phyloP scores from a whole-genome alignment of 2,888 invertebrate genomes.

The Nemurella pictetii region DNA sequence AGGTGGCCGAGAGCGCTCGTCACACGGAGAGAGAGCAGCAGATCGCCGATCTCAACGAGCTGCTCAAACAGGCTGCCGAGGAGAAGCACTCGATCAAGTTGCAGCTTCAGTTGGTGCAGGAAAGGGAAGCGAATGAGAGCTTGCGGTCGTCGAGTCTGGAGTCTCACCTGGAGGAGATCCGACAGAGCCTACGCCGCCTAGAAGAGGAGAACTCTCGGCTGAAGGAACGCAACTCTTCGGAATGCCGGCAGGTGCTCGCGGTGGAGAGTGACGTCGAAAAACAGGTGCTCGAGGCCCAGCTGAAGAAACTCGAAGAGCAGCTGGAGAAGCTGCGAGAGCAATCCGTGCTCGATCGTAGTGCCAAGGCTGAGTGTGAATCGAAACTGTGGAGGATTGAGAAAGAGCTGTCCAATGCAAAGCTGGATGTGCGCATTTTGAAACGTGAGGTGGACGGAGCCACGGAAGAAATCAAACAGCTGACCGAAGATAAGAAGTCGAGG shows the following conservation, averaged over 20 bases:
- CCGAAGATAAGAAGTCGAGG: constrained; percentile 59
- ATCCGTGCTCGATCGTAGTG: constrained; percentile 67
- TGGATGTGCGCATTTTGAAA: too few relatives aligned
- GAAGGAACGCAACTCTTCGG: constrained; percentile 49
- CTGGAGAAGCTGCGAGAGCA: constrained; percentile 59
- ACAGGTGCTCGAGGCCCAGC: constrained; percentile 61
- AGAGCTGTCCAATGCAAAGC: constrained; percentile 64
- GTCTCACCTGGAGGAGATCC: constrained; percentile 52
- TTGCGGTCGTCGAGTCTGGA: constrained; percentile 53
- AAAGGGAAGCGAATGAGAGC: constrained; percentile 49
- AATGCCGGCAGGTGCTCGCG: constrained; percentile 54
- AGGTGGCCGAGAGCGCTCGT: constrained; percentile 50
- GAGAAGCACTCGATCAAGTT: constrained; percentile 51
- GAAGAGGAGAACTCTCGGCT: constrained; percentile 54
- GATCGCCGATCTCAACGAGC: constrained; percentile 48
- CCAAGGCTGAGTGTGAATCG: constrained; percentile 67
- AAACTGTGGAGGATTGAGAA: constrained; percentile 72
- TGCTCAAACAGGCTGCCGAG: constrained; percentile 49
- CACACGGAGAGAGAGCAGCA: constrained; percentile 50
- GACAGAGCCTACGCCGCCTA: constrained; percentile 53
- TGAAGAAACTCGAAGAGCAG: constrained; percentile 65
- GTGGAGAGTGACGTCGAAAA: constrained; percentile 51
- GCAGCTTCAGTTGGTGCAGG: constrained; percentile 50
- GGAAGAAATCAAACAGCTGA: too few relatives aligned
- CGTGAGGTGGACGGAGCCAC: too few relatives aligned